Conservation (phyloP, 23 tunicate species). For the Ascidia mentula region DNA sequence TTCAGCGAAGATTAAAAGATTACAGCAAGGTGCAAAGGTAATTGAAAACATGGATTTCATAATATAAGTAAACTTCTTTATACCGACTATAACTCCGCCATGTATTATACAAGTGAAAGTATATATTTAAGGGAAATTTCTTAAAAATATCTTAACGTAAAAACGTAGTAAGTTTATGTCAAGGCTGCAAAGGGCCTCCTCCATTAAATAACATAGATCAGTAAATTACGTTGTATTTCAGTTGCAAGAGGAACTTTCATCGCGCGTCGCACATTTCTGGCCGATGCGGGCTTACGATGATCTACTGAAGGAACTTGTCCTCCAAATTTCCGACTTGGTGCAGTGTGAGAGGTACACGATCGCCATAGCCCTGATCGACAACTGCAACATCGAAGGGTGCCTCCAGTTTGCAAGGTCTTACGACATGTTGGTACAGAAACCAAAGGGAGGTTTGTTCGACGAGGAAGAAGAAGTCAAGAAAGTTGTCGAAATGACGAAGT, state of each 20-base stretch:
- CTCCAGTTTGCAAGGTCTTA: constrained; percentile 77
- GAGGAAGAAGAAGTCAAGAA: constrained; percentile 42
- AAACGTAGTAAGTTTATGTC: no score
- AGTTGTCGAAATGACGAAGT: constrained; percentile 68
- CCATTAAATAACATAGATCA: neutral
- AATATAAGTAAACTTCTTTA: no score
- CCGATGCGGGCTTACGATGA: constrained; percentile 47
- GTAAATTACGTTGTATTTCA: constrained; percentile 5
- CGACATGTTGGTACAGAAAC: constrained; percentile 72
- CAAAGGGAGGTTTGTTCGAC: constrained; percentile 46
- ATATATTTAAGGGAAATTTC: no score
- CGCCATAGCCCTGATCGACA: constrained; percentile 79
- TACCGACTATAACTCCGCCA: no score
- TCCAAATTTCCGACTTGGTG: constrained; percentile 58
- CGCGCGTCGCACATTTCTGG: constrained; percentile 68
- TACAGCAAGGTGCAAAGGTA: constrained; percentile 74
- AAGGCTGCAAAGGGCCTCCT: no score
- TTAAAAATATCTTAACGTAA: no score
- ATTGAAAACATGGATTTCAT: neutral
- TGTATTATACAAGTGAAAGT: no score
- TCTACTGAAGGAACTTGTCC: constrained; percentile 56
- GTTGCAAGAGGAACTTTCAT: constrained; percentile 68
- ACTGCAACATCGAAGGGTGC: constrained; percentile 90
- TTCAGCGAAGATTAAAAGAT: constrained; percentile 49
- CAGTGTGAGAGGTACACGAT: constrained; percentile 85